Conservation (phyloP, 2,888 invertebrate species). For the Hedya salicella region DNA sequence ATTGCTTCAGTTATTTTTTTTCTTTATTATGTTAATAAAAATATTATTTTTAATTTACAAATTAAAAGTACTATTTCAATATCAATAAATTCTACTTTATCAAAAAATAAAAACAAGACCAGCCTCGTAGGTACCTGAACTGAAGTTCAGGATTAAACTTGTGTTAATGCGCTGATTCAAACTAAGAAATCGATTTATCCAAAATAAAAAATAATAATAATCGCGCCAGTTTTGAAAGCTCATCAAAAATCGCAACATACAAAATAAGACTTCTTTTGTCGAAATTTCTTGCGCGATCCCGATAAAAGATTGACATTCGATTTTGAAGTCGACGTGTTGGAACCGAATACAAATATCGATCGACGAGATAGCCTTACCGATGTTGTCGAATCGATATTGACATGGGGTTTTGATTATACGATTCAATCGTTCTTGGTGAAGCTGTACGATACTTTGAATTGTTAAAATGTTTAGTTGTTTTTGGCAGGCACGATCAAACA, state of each 20-base stretch:
- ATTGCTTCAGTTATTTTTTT: too few species aligned
- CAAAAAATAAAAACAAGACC: too few species aligned
- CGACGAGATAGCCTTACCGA: conserved; percentile 75
- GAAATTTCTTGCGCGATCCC: conserved; percentile 45
- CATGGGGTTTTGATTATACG: conserved; percentile 82
- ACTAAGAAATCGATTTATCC: conserved; percentile 1
- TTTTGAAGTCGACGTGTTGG: conserved; percentile 62
- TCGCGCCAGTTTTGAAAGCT: conserved; percentile 12
- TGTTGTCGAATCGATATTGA: conserved; percentile 80
- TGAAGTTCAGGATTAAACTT: too few species aligned
- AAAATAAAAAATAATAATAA: conserved; percentile 11
- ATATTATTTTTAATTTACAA: too few species aligned
- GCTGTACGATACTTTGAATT: conserved; percentile 39
- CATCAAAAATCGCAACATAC: conserved; percentile 8
- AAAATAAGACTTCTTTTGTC: conserved; percentile 29
- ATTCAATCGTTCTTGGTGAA: conserved; percentile 76
- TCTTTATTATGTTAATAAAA: too few species aligned
- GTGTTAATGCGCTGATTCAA: too few species aligned
- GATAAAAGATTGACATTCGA: conserved; percentile 46
- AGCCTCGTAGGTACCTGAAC: too few species aligned
- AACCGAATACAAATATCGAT: conserved; percentile 80
- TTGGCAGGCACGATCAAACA: too few species aligned
- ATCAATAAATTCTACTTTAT: too few species aligned
- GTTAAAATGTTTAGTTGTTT: not conserved
- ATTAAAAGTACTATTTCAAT: too few species aligned